Evolutionary conservation across 2,797 vertebrate species (phyloP).

Genomic region (Babyrousa celebensis): DNA sequence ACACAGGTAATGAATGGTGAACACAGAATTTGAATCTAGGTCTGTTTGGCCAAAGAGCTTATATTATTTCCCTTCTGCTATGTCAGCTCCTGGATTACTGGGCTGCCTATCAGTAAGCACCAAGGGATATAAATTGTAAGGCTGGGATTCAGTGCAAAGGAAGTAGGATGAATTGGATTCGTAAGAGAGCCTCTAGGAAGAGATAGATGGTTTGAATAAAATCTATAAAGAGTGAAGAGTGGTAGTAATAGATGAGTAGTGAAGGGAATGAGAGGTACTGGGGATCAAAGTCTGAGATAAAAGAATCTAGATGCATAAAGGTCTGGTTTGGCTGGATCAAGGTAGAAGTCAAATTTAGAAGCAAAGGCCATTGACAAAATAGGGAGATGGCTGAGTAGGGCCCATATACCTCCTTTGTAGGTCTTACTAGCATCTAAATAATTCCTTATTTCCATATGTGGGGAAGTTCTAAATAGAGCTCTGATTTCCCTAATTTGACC

Average conservation of each 20-base stretch:
- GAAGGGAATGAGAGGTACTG: background rate
- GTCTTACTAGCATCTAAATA: conserved; percentile 24
- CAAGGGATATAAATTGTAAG: background rate
- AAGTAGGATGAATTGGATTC: background rate
- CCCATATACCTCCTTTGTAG: conserved; percentile 16
- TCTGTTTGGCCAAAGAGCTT: conserved; percentile 44
- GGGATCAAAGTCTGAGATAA: background rate
- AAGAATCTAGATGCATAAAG: background rate
- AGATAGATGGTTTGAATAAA: background rate
- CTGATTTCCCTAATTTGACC: conserved; percentile 53
- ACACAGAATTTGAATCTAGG: conserved; percentile 17
- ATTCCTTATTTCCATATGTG: background rate
- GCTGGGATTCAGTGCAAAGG: background rate
- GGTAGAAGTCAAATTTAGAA: conserved; percentile 15
- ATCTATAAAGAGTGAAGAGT: background rate
- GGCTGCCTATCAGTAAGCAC: background rate
- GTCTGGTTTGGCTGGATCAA: background rate
- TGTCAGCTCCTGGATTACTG: background rate
- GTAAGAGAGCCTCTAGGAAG: background rate
- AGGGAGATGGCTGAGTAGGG: background rate
- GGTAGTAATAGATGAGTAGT: background rate
- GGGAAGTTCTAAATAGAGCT: background rate
- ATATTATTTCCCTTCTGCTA: background rate
- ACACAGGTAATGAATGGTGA: background rate
- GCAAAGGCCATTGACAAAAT: conserved; percentile 35